phyloP scores from a whole-genome alignment of 2,888 invertebrate genomes.

The Drosophila mettleri region DNA sequence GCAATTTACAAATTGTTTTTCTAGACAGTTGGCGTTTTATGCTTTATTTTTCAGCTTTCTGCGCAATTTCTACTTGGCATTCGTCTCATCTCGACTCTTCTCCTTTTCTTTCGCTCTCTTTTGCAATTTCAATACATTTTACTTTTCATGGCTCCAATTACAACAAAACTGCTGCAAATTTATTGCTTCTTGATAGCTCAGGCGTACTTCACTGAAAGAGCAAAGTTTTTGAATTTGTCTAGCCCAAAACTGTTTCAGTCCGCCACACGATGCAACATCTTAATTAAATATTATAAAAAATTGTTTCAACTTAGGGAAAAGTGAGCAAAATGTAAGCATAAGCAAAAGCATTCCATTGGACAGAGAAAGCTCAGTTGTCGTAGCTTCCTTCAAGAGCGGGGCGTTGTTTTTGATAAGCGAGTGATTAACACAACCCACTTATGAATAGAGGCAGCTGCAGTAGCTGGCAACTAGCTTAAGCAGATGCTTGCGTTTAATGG shows the following conservation, averaged over 20 bases:
- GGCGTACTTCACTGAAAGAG: neutral
- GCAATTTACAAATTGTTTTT: conserved; percentile 80
- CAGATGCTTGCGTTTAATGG: conserved; percentile 47
- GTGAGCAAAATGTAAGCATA: conserved; percentile 17
- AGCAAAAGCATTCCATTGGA: conserved; percentile 23
- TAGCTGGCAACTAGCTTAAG: conserved; percentile 40
- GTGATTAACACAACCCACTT: conserved; percentile 56
- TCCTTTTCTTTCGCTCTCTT: conserved; percentile 10
- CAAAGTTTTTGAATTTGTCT: conserved; percentile 20
- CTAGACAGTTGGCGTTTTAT: conserved; percentile 58
- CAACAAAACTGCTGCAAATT: conserved; percentile 18
- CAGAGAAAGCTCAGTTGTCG: conserved; percentile 47
- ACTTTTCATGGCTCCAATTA: conserved; percentile 36
- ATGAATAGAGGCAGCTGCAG: conserved; percentile 20
- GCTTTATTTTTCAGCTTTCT: conserved; percentile 48
- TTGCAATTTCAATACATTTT: conserved; percentile 29
- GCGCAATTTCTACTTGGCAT: conserved; percentile 35
- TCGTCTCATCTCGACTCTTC: conserved; percentile 22
- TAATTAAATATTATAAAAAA: conserved; percentile 19
- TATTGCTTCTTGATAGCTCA: conserved; percentile 11
- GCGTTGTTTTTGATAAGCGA: conserved; percentile 58
- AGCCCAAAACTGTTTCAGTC: neutral
- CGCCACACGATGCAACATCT: conserved; percentile 10
- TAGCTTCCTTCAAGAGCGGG: conserved; percentile 5
- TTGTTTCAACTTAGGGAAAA: neutral